Evolutionary conservation across 1,140 invertebrate genomes (phyloP), one percentile per base, ranked within the genome.

Genomic region (Dendrolimus punctatus): DNA sequence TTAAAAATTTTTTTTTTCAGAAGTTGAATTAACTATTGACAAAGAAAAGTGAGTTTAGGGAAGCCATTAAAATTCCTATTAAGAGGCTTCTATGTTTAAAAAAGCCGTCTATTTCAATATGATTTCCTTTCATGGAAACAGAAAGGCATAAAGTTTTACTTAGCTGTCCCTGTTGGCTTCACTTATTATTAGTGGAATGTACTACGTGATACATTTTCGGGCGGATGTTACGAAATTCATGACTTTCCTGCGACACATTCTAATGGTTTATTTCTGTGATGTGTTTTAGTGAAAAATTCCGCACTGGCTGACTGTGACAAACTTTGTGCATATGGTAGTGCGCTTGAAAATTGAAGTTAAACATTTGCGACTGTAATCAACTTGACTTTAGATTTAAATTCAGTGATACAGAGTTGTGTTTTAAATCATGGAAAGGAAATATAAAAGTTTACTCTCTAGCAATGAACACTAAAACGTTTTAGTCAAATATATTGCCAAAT

Each of bases 291-390:
- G 46, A 57, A 62, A 65, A 69, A 70, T 67, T 51, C 60, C 62
- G 59, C 62, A 53, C 58, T 55, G 45, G 53, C 46, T 58, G 40
- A 46, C 65, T 59, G 60, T 53, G 46, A 23, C 23, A 23, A 46
- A 49, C 65, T 62, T 58, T 60, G 58, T 71, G 70, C 71, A 75
- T 71, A 71, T 62, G 51, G 50, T 61, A 77, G 66, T 50, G 48
- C 46, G 48, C 53, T 23, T 58, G 47, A 50, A 66, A 69, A 73
- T 71, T 62, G 57, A 69, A 67, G 64, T 60, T 61, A 67, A 73
- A 69, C 73, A 73, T 77, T 77, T 73, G 66, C 63, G 46, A 60
- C 53, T 58, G 49, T 62, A 62, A 66, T 66, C 62, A 62, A 45
- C 50, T 60, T 36, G 48, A 49, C 55, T 50, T 55, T 52, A 36